Base-by-base conservation (phyloP, 1,140 invertebrate genomes). In the Drosophila willistoni region DNA sequence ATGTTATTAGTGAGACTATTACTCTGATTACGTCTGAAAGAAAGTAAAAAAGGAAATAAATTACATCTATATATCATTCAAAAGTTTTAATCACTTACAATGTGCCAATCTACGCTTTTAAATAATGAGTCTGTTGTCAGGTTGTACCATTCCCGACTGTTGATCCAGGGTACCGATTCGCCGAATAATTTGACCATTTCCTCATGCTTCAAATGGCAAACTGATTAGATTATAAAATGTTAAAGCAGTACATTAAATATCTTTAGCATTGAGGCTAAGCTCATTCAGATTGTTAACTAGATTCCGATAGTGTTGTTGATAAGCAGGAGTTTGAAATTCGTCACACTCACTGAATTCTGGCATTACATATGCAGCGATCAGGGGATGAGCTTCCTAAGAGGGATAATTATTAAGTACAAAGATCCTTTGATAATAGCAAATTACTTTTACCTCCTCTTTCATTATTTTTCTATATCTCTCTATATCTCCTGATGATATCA, bases 101-200 rank as follows among this genome's bases (percentile, higher is more conserved):
- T 39, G 51, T 73, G 44, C 36, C 42, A 19, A 2, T 9, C 17
- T 0, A 87, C 13, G n/a, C 70, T 62, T 7, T n/a, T 34, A 6
- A 80, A 89, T 1, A 87, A 56, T 0, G 73, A 64, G 2, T 39
- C 22, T 2, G 12, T 19, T 1, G 51, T 64, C 4, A 81, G 56
- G 64, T 64, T 73, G 22, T 71, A 80, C 83, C 83, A 87, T 7
- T 22, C 55, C 10, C 44, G 14, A 7, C 1, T 19, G 14, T 19
- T 34, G 19, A 29, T 65, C 22, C 54, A 51, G 0, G 42, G 5
- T 29, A 71, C 39, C 1, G 36, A n/a, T 2, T n/a, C 19, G 1
- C 56, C 59, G 39, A 87, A 60, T 9, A 87, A 56, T 22, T 59
- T 69, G 0, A 7, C n/a, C 51, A 77, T 12, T 41, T 87, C 76